These are phyloP conservation scores for Otocyon megalotis DNA, from an alignment of 2,113 vertebrate species.

Conservation along the genomic window DNA sequence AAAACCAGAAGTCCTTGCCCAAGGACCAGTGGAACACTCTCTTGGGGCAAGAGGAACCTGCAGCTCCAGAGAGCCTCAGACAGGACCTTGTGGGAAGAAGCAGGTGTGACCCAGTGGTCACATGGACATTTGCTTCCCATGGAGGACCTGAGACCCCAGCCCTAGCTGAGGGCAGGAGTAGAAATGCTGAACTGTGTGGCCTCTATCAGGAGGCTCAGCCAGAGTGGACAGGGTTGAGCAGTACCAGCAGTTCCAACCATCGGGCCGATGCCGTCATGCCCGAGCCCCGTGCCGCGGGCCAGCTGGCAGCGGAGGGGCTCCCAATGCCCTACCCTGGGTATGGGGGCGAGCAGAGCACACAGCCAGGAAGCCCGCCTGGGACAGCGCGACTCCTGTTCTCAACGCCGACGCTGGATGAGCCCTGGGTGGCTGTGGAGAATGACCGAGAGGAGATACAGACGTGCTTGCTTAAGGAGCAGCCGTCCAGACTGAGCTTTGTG, in stretches of 20 bases:
- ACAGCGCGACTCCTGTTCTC: constrained; percentile 40
- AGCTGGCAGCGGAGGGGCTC: neutral
- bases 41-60: neutral
- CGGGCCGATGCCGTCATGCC: neutral
- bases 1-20: rapidly evolving
- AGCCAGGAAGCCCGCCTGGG: neutral
- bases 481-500: neutral
- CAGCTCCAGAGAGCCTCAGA: neutral
- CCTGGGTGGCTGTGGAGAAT: rapidly evolving
- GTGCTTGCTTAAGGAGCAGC: constrained; percentile 1
- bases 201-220: neutral
- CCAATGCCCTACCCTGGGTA: neutral
- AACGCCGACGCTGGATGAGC: constrained; percentile 70
- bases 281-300: rapidly evolving
- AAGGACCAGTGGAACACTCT: neutral
- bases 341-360: neutral
- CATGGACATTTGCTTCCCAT: neutral
- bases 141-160: neutral
- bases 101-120: neutral
- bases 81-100: neutral
- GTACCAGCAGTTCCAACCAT: rapidly evolving
- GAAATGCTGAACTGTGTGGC: rapidly evolving
- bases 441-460: constrained; percentile 54
- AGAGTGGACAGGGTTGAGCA: neutral
- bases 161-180: neutral